These are phyloP conservation scores for Pomatostomus ruficeps DNA, from an alignment of 2,113 vertebrate genomes.

Conservation along the genomic window DNA sequence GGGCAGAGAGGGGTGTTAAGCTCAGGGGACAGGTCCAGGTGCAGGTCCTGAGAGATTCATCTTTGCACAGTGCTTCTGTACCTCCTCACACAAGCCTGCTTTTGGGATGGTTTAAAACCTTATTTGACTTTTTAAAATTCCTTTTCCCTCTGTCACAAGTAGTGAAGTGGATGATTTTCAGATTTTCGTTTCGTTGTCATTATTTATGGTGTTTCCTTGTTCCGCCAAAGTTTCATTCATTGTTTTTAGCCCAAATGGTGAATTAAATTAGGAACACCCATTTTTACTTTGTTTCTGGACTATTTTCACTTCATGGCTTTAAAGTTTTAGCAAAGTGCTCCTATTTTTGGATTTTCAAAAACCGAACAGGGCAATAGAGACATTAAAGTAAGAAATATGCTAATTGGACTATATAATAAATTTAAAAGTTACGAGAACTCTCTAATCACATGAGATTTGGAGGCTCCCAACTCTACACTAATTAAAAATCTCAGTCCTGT, in stretches of 20 bases:
- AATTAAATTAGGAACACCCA: not conserved
- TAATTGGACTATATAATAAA: slow-evolving; percentile 22
- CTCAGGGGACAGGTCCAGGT: not conserved
- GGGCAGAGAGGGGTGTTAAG: not conserved
- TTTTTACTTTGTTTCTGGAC: not conserved
- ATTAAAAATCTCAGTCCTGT: slow-evolving; percentile 1
- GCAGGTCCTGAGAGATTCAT: not conserved
- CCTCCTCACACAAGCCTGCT: not conserved
- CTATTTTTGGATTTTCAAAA: not conserved
- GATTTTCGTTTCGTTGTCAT: not conserved
- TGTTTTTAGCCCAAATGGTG: not conserved
- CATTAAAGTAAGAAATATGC: slow-evolving; percentile 27
- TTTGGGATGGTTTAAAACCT: not conserved
- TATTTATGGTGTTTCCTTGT: not conserved
- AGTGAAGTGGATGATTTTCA: not conserved
- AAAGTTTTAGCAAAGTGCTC: not conserved
- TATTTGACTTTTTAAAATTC: not conserved
- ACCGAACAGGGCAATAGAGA: not conserved
- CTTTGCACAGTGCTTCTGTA: not conserved
- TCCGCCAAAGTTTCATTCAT: not conserved
- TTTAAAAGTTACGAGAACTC: slow-evolving; percentile 11
- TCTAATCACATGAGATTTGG: slow-evolving; percentile 6
- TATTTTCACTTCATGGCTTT: not conserved
- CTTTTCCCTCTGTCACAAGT: not conserved
- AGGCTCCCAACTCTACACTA: not conserved